Evolutionary conservation across 2,113 vertebrate genomes (phyloP), one percentile per base, ranked within the genome.

Genomic region (Terrapene triunguis): DNA sequence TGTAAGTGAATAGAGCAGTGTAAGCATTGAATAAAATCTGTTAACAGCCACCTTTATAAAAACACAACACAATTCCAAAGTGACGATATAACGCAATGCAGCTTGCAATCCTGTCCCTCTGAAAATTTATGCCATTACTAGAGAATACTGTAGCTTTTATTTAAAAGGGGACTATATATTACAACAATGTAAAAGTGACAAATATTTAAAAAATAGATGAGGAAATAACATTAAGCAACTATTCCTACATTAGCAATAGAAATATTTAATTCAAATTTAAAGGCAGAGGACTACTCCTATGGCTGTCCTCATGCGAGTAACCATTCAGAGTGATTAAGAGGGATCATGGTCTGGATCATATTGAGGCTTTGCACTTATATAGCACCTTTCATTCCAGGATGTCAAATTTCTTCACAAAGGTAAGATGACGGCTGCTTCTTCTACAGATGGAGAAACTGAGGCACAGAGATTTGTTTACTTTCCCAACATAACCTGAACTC

Each of bases 171-270:
- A 85, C 85, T 95, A 72, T 42, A 92, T 97, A 62, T 69, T 94
- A 90, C n/a, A 96, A 86, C 80, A 94, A 50, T 44, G 35, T 80
- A 94, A 94, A 95, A 94, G 94, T 90, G 17, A 62, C n/a, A 95
- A 95, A 80, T 90, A 96, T 95, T 95, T 32, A 47, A 93, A 95
- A 90, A 95, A 96, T 90, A 59, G 42, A 90, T 74, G 84, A 80
- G 38, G 22, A 76, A 76, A 76, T 4, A 76, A 76, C 24, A 76
- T 14, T 44, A 76, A 76, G 1, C 5, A 42, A 85, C 19, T 14
- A 50, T 32, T 83, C 91, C 82, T 54, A 55, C 57, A 53, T 25
- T 72, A 90, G 59, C 5, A 87, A 29, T 55, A 85, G 69, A 87
- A 27, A 89, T 8, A 94, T 59, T 42, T n/a, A 17, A 32, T 10